Evolutionary conservation across 2,113 vertebrate genomes (phyloP), one percentile per base, ranked within the genome.

Genomic region (Chelonoidis abingdonii): DNA sequence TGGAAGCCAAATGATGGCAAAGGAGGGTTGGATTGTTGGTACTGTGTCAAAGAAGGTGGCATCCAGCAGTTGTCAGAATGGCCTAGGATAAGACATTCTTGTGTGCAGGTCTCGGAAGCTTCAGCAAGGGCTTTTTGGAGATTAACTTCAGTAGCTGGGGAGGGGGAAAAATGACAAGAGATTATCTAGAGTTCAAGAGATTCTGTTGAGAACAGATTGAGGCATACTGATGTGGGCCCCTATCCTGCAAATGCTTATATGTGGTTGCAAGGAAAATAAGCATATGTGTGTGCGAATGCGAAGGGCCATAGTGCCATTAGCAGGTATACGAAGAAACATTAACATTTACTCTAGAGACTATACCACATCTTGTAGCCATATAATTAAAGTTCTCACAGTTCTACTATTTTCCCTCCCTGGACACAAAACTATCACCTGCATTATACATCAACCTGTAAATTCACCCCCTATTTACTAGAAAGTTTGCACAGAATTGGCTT

Each of bases 61-160:
- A 99, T 99, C 99, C 99, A 99, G 98, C 99, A 99, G 98, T 99
- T 99, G 98, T 99, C 99, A 13, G 99, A 99, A 96, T 99, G 99
- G 96, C 99, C 99, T 25, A 99, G 98, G 98, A 99, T 99, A 94
- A 99, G 98, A 94, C 99, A 99, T 98, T 99, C 99, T 98, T 99
- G 99, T 6, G 99, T 99, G 95, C 99, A 99, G 98, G 99, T 99
- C 97, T 99, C 99, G 0, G 99, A 99, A 91, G 99, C 99, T 95
- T 99, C 99, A 10, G 99, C 98, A 94, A 99, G 95, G 49, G 99
- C 99, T 97, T 99, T 99, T 96, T 99, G 99, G 89, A 99, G 98
- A 92, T 99, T 99, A 80, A 99, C 98, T 98, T 99, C 99, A 4
- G 99, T 98, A 97, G 99, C 99, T 99, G 98, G 41, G 85, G 79